Conservation (phyloP, 2,888 invertebrate genomes). For the Crossocerus cetratus region DNA sequence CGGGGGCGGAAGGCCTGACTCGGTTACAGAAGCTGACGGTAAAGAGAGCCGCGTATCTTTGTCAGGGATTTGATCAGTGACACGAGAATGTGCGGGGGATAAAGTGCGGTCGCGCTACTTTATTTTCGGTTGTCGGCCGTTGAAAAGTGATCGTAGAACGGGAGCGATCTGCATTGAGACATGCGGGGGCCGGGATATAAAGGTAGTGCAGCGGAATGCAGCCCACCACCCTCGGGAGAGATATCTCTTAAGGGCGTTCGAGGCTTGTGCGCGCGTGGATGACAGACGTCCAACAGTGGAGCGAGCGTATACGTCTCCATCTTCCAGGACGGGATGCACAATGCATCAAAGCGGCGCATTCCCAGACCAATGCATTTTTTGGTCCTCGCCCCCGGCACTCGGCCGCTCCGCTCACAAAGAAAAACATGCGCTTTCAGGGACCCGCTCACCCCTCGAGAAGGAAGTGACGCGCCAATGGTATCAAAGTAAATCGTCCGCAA, state of each 20-base stretch:
- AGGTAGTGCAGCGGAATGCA: conserved; percentile 22
- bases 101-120: no score
- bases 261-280: conserved; percentile 20
- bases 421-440: background rate
- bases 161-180: conserved; percentile 32
- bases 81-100: no score
- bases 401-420: background rate
- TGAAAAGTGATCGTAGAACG: conserved; percentile 14
- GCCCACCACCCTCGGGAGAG: conserved; percentile 23
- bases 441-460: background rate
- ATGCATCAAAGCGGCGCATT: conserved; percentile 41
- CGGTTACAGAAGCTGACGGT: no score
- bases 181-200: conserved; percentile 17
- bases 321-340: conserved; percentile 23
- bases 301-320: conserved; percentile 20
- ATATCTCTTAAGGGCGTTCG: conserved; percentile 35
- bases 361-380: conserved; percentile 35
- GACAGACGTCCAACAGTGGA: conserved; percentile 29
- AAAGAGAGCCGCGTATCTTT: no score
- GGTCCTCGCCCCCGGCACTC: conserved; percentile 5
- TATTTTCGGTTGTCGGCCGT: background rate
- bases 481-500: conserved; percentile 35
- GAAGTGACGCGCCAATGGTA: conserved; percentile 6
- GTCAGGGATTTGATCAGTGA: no score
- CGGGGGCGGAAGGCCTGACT: no score